Percentiles rank a stretch among this genome's conserved stretches.
Evolutionary conservation across 2,113 vertebrate species (phyloP).

Genomic region (Toxotes chatareus): DNA sequence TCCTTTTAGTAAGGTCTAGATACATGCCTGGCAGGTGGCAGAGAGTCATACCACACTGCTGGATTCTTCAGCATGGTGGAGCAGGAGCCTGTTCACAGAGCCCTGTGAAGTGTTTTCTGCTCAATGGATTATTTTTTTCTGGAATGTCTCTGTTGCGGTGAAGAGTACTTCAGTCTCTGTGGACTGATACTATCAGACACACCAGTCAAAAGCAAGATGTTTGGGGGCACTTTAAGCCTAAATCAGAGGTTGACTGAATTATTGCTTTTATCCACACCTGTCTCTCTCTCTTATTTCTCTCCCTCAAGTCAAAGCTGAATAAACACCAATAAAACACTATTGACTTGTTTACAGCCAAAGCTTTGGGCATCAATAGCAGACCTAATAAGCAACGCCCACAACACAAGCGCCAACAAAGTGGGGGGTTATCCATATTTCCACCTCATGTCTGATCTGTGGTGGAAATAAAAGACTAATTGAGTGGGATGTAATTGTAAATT

Average conservation of each 20-base stretch:
- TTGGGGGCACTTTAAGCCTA: neutral
- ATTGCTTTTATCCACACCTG: conserved; percentile 26
- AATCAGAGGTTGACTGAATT: conserved; percentile 36
- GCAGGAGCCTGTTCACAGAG: neutral
- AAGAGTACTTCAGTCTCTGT: neutral
- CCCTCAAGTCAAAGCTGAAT: conserved; percentile 20
- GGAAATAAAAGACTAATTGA: neutral
- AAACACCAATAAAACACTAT: conserved; percentile 40
- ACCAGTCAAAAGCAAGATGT: conserved; percentile 15
- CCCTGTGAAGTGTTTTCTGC: neutral
- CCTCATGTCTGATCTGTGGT: neutral
- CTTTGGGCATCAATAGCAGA: conserved; percentile 19
- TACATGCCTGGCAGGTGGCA: neutral
- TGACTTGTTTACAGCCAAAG: conserved; percentile 43
- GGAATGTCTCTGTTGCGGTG: neutral
- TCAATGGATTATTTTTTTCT: neutral
- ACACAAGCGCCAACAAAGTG: neutral
- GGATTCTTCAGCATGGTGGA: neutral
- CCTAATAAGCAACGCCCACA: conserved; percentile 5
- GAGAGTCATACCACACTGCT: neutral
- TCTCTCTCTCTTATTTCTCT: neutral
- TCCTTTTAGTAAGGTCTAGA: neutral
- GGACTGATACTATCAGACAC: neutral
- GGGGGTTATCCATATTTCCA: neutral
- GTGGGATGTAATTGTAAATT: fast-evolving